phyloP scores from a whole-genome alignment of 2,888 invertebrate species.

The Diaphora mendica region DNA sequence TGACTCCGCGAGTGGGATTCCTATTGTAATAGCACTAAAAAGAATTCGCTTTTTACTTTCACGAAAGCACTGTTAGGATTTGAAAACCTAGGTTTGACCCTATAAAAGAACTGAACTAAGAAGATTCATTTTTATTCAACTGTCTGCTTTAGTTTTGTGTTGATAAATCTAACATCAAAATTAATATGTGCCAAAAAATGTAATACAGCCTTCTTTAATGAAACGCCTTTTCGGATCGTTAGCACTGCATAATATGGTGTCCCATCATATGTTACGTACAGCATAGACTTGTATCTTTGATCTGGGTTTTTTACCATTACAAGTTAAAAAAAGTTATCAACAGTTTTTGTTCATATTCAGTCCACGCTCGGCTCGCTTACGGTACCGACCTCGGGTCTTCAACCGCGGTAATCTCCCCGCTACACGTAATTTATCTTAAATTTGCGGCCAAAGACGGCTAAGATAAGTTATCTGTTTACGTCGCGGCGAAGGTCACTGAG shows the following conservation, averaged over 20 bases:
- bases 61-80: conserved; percentile 26
- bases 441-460: conserved; percentile 23
- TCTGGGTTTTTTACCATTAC: conserved; percentile 5
- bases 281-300: neutral
- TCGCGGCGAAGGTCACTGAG: conserved; percentile 42
- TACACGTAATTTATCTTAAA: conserved; percentile 43
- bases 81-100: conserved; percentile 6
- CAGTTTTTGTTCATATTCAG: conserved; percentile 11
- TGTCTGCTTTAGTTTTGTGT: neutral
- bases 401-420: conserved; percentile 15
- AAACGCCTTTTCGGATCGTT: conserved; percentile 10
- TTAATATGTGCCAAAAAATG: conserved; percentile 2
- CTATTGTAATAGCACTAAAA: conserved; percentile 38
- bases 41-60: conserved; percentile 28
- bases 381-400: neutral
- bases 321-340: conserved; percentile 10
- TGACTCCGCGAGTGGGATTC: conserved; percentile 30
- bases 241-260: neutral
- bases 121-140: neutral
- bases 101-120: conserved; percentile 3
- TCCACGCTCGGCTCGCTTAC: neutral
- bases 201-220: neutral
- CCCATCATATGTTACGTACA: neutral
- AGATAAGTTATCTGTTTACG: conserved; percentile 46
- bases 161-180: neutral